These are phyloP conservation scores for Zapus hudsonius DNA, from an alignment of 2,113 vertebrate species.

Conservation along the genomic window DNA sequence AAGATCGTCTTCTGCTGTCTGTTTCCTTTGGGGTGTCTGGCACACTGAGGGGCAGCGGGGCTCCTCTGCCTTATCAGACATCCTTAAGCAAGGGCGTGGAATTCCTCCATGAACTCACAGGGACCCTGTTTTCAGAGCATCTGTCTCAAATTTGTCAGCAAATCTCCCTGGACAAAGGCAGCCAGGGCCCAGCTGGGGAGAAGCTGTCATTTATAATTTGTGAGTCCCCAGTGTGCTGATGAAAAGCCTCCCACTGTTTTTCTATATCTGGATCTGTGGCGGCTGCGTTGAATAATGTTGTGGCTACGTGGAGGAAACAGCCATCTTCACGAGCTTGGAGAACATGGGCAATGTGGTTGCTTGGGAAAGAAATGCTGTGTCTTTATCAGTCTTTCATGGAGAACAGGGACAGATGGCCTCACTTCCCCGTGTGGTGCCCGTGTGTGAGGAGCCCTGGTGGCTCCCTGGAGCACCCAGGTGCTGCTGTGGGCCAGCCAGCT, in stretches of 20 bases:
- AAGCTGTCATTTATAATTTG: constrained; percentile 67
- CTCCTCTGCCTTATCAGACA: constrained; percentile 24
- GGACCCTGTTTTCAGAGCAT: neutral
- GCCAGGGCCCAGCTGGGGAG: neutral
- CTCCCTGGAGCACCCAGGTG: neutral
- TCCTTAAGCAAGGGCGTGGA: neutral
- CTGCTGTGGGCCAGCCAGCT: neutral
- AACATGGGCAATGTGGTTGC: constrained; percentile 75
- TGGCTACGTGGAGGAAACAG: constrained; percentile 1
- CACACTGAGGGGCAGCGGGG: neutral
- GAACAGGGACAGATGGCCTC: constrained; percentile 56
- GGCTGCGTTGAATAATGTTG: neutral
- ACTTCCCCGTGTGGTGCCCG: constrained; percentile 46
- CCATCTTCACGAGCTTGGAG: constrained; percentile 4
- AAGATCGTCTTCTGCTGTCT: neutral
- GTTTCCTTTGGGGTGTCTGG: neutral
- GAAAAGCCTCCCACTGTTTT: constrained; percentile 58
- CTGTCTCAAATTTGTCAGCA: constrained; percentile 51
- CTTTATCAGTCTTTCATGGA: constrained; percentile 70
- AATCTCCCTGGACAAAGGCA: constrained; percentile 32
- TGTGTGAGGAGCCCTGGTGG: constrained; percentile 53
- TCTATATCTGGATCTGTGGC: neutral
- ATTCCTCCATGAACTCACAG: constrained; percentile 23
- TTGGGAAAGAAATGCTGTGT: constrained; percentile 70
- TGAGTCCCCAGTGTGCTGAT: constrained; percentile 7